Percentiles rank a stretch among this genome's conserved stretches.
Evolutionary conservation across 2,113 vertebrate species (phyloP).

Genomic region (Narcine bancroftii): DNA sequence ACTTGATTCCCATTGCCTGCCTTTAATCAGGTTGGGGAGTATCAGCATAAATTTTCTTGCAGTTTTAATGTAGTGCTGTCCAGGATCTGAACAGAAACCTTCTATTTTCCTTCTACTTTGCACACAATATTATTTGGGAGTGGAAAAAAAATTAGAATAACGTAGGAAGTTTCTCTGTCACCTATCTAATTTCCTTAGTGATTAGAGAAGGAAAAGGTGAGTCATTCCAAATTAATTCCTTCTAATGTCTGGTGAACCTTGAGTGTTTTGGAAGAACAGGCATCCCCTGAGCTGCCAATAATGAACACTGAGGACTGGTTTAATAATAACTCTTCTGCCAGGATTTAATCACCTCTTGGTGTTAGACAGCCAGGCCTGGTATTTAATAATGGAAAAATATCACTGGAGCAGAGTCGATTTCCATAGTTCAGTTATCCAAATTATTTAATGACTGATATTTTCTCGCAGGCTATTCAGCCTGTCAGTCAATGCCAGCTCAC

Average conservation of each 20-base stretch:
- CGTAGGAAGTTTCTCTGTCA: neutral
- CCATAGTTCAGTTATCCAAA: neutral
- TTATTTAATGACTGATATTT: too few species aligned
- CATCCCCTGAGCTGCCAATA: slow-evolving; percentile 24
- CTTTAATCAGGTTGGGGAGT: too few species aligned
- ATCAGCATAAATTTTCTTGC: neutral
- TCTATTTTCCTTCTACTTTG: neutral
- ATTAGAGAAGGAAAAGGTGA: slow-evolving; percentile 13
- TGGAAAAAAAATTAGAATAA: neutral
- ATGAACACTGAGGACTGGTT: neutral
- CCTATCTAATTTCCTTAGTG: neutral
- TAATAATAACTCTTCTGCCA: neutral
- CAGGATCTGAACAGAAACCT: neutral
- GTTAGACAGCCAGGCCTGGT: neutral
- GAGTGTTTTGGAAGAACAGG: neutral
- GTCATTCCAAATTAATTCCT: neutral
- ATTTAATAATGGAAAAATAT: neutral
- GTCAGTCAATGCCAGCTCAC: too few species aligned
- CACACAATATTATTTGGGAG: neutral
- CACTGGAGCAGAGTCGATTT: neutral
- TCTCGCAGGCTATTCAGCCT: too few species aligned
- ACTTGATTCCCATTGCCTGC: too few species aligned
- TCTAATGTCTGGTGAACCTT: neutral
- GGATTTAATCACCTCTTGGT: neutral
- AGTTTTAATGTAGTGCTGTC: neutral